A percentile compares a stretch with the other conserved stretches of the same genome.
Conservation (phyloP, 2,888 invertebrate genomes). For the Amphimallon solstitiale region DNA sequence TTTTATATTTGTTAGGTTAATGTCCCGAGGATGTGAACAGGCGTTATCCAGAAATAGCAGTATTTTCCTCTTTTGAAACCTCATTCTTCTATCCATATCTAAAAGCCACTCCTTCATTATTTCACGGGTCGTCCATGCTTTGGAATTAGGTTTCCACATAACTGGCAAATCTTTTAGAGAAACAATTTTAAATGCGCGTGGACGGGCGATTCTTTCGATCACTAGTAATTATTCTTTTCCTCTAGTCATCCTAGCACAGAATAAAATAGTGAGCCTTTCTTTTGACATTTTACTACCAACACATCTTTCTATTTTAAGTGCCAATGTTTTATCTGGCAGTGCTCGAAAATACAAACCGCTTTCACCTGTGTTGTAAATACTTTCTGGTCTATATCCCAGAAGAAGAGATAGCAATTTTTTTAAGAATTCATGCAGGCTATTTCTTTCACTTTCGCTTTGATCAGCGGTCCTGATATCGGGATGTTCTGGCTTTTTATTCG, state of each 20-base stretch:
- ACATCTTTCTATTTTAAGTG: constrained; percentile 49
- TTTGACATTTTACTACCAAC: constrained; percentile 50
- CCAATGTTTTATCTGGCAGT: constrained; percentile 49
- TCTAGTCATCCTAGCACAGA: constrained; percentile 44
- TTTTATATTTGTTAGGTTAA: too few species aligned
- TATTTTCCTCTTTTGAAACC: too few species aligned
- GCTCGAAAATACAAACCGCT: constrained; percentile 49
- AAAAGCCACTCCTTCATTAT: background rate
- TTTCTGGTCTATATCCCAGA: constrained; percentile 46
- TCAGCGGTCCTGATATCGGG: constrained; percentile 43
- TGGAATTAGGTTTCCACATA: constrained; percentile 17
- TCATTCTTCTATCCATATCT: too few species aligned
- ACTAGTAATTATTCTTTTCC: background rate
- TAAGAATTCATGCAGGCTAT: constrained; percentile 41
- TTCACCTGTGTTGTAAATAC: constrained; percentile 43
- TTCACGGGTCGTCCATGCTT: constrained; percentile 21
- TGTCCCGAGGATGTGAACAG: too few species aligned
- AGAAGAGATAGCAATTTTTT: constrained; percentile 40
- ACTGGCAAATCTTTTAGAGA: constrained; percentile 23
- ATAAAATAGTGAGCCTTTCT: constrained; percentile 48
- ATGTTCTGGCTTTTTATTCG: constrained; percentile 34
- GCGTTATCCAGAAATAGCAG: too few species aligned
- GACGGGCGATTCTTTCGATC: constrained; percentile 17
- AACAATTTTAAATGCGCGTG: constrained; percentile 14
- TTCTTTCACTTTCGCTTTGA: constrained; percentile 47